Conservation (phyloP, 2,113 vertebrate species). For the Empidonax alnorum region DNA sequence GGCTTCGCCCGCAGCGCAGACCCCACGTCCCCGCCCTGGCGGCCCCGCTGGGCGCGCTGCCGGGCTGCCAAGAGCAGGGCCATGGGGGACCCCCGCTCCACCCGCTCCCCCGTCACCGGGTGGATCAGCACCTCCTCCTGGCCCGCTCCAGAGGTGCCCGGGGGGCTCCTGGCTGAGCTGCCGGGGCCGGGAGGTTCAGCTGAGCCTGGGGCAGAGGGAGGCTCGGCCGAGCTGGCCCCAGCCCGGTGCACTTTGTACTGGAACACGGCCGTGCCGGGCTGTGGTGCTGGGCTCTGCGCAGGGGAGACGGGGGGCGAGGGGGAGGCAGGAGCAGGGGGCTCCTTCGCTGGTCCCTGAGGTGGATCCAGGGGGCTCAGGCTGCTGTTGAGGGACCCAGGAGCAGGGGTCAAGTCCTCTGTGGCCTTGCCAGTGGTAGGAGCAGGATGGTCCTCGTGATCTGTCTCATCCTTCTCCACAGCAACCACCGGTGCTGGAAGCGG, state of each 20-base stretch:
- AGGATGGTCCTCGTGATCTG: not conserved
- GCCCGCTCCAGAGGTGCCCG: rapidly evolving
- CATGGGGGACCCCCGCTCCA: conserved; percentile 83
- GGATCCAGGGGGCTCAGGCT: not conserved
- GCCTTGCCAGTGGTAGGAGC: not conserved
- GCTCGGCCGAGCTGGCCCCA: not conserved
- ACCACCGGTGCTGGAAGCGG: not conserved
- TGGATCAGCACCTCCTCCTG: conserved; percentile 63
- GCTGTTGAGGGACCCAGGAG: not conserved
- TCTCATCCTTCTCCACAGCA: not conserved
- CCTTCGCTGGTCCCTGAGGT: not conserved
- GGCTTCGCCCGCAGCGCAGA: not conserved
- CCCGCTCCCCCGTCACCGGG: conserved; percentile 70
- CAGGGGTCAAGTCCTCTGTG: not conserved
- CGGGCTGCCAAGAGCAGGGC: conserved; percentile 89
- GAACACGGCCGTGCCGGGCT: not conserved
- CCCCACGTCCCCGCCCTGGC: not conserved
- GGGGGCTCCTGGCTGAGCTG: not conserved
- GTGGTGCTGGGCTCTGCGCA: rapidly evolving
- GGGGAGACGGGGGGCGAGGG: not conserved
- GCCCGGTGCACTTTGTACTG: conserved; percentile 69
- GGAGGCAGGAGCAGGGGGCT: not conserved
- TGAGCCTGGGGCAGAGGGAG: rapidly evolving
- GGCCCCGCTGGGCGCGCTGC: conserved; percentile 83
- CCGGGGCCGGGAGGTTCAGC: rapidly evolving